A percentile compares a stretch with the other conserved stretches of the same genome.
phyloP scores from a whole-genome alignment of 2,888 invertebrate genomes.

The Chironomus tentans region DNA sequence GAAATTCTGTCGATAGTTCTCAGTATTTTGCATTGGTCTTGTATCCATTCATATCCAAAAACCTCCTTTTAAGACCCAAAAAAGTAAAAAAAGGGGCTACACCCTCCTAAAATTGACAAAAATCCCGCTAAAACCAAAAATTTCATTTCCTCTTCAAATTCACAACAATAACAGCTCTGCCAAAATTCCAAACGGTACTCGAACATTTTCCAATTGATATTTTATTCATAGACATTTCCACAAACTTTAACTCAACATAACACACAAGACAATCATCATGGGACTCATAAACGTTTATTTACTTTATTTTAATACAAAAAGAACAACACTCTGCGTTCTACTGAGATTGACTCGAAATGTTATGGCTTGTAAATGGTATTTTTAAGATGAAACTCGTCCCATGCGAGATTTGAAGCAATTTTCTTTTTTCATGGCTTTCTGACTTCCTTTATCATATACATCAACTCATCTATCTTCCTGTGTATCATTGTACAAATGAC shows the following conservation, averaged over 20 bases:
- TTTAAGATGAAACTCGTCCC: background rate
- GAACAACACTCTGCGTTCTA: background rate
- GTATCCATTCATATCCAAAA: no score
- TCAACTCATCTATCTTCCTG: background rate
- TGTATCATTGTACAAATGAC: background rate
- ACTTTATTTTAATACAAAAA: constrained; percentile 12
- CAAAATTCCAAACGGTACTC: background rate
- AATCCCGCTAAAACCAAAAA: no score
- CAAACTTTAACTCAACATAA: background rate
- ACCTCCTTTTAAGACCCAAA: no score
- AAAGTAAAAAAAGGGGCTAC: no score
- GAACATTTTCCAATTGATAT: constrained; percentile 17
- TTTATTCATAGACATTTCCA: constrained; percentile 26
- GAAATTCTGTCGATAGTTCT: no score
- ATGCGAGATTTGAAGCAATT: constrained; percentile 5
- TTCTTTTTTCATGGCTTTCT: background rate
- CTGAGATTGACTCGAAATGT: background rate
- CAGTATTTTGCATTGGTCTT: no score
- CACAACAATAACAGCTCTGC: background rate
- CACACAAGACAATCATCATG: background rate
- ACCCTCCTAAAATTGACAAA: no score
- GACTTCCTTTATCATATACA: background rate
- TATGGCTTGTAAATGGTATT: background rate
- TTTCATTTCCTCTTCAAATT: background rate
- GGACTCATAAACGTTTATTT: constrained; percentile 25